Evolutionary conservation across 2,797 vertebrate genomes (phyloP).

Genomic region (Erpetoichthys calabaricus): DNA sequence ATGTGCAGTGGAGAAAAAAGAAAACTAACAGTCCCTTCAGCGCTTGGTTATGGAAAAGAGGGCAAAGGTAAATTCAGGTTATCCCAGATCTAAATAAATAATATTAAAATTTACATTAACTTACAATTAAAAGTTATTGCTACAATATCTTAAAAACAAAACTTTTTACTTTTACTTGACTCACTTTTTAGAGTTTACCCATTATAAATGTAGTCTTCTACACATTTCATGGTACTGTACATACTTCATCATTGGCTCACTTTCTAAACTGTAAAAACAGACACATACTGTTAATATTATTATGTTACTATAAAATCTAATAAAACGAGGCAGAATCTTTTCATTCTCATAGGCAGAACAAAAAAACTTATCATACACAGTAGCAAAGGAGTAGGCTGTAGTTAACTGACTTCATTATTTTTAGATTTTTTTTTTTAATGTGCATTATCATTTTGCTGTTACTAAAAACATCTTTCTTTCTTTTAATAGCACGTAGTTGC

Average conservation of each 20-base stretch:
- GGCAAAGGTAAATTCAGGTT: constrained; percentile 68
- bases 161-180: too few relatives aligned
- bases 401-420: neutral
- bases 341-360: neutral
- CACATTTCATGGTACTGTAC: too few relatives aligned
- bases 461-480: neutral
- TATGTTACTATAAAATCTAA: neutral
- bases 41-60: constrained; percentile 84
- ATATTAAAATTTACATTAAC: too few relatives aligned
- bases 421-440: neutral
- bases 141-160: too few relatives aligned
- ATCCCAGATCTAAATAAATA: neutral
- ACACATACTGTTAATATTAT: neutral
- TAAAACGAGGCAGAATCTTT: neutral
- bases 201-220: too few relatives aligned
- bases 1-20: constrained; percentile 87
- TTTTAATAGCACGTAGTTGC: neutral
- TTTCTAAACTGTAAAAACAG: neutral
- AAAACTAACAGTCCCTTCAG: constrained; percentile 70
- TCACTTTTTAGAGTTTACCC: too few relatives aligned
- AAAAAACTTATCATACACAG: neutral
- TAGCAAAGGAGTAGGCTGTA: too few relatives aligned
- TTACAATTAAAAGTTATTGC: too few relatives aligned
- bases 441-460: neutral
- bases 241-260: too few relatives aligned